Conservation (phyloP, 2,113 vertebrate genomes). For the Heptranchias perlo region DNA sequence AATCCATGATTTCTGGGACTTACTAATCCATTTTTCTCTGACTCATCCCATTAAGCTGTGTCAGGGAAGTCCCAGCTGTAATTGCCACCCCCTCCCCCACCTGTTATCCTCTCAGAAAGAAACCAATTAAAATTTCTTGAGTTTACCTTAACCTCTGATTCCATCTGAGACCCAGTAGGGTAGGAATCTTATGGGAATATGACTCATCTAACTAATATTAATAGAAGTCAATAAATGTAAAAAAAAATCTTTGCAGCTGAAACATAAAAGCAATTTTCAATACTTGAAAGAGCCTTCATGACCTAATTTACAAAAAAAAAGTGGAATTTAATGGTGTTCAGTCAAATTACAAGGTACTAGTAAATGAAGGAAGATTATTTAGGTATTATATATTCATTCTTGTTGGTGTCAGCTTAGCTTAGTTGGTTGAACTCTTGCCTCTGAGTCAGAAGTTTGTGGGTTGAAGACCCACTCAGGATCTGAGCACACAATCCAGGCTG, state of each 20-base stretch:
- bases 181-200: not conserved
- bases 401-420: too few relatives aligned
- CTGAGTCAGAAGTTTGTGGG: not conserved
- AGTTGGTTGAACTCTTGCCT: not conserved
- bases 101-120: not conserved
- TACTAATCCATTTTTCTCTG: not conserved
- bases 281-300: not conserved
- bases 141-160: not conserved
- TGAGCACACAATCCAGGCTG: not conserved
- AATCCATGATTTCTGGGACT: not conserved
- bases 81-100: not conserved
- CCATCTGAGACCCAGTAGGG: not conserved
- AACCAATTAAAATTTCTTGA: slow-evolving; percentile 16
- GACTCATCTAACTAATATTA: slow-evolving; percentile 29
- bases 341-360: not conserved
- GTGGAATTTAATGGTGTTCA: not conserved
- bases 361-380: not conserved
- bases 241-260: not conserved
- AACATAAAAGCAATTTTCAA: not conserved
- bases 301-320: not conserved
- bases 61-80: not conserved
- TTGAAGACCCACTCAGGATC: not conserved
- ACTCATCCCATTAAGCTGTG: not conserved
- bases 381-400: not conserved
- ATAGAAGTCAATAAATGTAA: not conserved